phyloP scores from a whole-genome alignment of 2,797 vertebrate genomes.

The Australoheros facetus region DNA sequence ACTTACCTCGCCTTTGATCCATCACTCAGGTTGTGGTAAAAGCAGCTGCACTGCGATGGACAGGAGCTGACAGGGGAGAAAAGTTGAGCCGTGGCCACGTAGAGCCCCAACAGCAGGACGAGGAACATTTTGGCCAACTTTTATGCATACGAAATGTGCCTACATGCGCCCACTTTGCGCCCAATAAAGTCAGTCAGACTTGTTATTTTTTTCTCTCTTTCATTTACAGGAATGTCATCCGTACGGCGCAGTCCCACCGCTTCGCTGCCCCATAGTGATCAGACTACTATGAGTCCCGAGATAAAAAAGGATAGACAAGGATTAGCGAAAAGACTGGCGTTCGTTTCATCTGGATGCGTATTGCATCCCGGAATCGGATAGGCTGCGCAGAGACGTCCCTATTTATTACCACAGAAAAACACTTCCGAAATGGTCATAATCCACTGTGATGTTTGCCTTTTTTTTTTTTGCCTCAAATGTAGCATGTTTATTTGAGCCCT shows the following conservation, averaged over 20 bases:
- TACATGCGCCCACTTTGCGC: slow-evolving; percentile 70
- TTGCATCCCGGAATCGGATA: slow-evolving; percentile 85
- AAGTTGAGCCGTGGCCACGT: slow-evolving; percentile 77
- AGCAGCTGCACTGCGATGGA: slow-evolving; percentile 94
- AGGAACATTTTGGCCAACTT: slow-evolving; percentile 78
- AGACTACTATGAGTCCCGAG: slow-evolving; percentile 84
- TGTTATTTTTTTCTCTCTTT: slow-evolving; percentile 42
- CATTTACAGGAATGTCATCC: slow-evolving; percentile 66
- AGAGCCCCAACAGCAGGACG: slow-evolving; percentile 82
- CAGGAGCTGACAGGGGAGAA: slow-evolving; percentile 78
- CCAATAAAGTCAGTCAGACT: slow-evolving; percentile 57
- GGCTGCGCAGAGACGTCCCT: slow-evolving; percentile 77
- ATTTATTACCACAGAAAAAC: slow-evolving; percentile 74
- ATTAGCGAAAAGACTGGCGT: slow-evolving; percentile 90
- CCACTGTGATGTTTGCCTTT: slow-evolving; percentile 66
- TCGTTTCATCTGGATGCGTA: slow-evolving; percentile 91
- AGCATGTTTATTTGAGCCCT: slow-evolving; percentile 73
- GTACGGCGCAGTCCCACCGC: slow-evolving; percentile 77
- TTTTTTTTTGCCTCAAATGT: slow-evolving; percentile 59
- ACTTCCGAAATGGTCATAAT: slow-evolving; percentile 81
- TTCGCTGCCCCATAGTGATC: slow-evolving; percentile 83
- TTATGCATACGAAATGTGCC: slow-evolving; percentile 67
- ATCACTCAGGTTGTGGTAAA: slow-evolving; percentile 89
- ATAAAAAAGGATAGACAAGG: slow-evolving; percentile 94
- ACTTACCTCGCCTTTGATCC: slow-evolving; percentile 92